A percentile compares a stretch with the other conserved stretches of the same genome.
Conservation (phyloP, 2,113 vertebrate species). For the Brienomyrus brachyistius region DNA sequence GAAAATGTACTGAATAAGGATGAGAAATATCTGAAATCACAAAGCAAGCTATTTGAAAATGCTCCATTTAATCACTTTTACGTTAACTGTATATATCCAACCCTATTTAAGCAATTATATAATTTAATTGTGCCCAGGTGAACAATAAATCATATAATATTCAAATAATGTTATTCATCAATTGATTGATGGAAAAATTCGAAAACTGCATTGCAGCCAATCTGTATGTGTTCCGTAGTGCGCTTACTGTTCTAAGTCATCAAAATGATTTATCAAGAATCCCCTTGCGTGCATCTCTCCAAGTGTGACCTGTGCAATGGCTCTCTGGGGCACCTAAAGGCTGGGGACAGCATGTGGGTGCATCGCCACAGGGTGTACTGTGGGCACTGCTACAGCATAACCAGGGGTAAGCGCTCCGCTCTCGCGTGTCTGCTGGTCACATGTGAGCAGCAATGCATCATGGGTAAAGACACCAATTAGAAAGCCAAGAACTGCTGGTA, state of each 20-base stretch:
- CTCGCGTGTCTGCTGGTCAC: background rate
- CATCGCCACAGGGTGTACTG: constrained; percentile 67
- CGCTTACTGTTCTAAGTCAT: background rate
- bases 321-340: constrained; percentile 65
- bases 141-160: background rate
- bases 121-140: background rate
- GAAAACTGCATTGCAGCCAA: background rate
- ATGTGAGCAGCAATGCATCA: background rate
- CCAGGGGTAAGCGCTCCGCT: constrained; percentile 57
- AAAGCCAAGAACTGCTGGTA: background rate
- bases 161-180: background rate
- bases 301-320: constrained; percentile 72
- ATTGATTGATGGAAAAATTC: background rate
- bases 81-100: background rate
- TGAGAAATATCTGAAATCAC: background rate
- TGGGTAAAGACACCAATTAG: background rate
- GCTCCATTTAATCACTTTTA: background rate
- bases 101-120: background rate
- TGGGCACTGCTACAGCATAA: constrained; percentile 64
- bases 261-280: background rate
- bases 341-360: constrained; percentile 77
- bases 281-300: background rate
- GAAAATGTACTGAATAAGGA: background rate
- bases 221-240: background rate
- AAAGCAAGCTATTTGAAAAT: background rate